Conservation (phyloP, 2,797 vertebrate species). For the Australoheros facetus region DNA sequence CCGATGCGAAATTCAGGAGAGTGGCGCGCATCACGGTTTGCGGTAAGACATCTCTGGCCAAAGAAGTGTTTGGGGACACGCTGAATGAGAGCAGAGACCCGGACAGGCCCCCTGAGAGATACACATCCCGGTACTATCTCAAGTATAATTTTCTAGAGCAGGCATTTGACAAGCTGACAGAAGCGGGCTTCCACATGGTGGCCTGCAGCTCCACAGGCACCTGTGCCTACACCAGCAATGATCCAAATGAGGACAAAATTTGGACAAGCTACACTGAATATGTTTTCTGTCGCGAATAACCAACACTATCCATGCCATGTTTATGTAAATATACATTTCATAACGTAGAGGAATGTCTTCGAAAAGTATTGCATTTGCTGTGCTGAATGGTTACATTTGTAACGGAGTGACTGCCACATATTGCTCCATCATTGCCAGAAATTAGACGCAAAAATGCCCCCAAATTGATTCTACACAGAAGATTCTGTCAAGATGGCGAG, state of each 20-base stretch:
- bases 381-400: slow-evolving; percentile 17
- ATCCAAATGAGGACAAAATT: slow-evolving; percentile 93
- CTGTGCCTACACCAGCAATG: slow-evolving; percentile 89
- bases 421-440: neutral
- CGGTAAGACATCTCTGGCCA: slow-evolving; percentile 91
- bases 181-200: slow-evolving; percentile 93
- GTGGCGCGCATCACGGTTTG: slow-evolving; percentile 94
- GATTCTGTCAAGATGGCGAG: neutral
- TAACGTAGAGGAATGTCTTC: slow-evolving; percentile 34
- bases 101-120: slow-evolving; percentile 90
- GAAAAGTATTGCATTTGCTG: slow-evolving; percentile 29
- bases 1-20: slow-evolving; percentile 91
- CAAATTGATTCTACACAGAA: neutral
- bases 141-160: slow-evolving; percentile 95
- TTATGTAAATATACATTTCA: slow-evolving; percentile 54
- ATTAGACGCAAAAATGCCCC: neutral
- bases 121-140: slow-evolving; percentile 93
- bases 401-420: slow-evolving; percentile 2
- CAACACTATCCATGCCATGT: slow-evolving; percentile 38
- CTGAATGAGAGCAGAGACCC: slow-evolving; percentile 94
- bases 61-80: slow-evolving; percentile 94
- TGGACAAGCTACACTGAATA: slow-evolving; percentile 98
- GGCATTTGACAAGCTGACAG: slow-evolving; percentile 92
- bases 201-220: slow-evolving; percentile 93
- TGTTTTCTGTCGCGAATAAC: slow-evolving; percentile 92